Conservation (phyloP, 1,140 invertebrate species). For the Drosophila burlai region DNA sequence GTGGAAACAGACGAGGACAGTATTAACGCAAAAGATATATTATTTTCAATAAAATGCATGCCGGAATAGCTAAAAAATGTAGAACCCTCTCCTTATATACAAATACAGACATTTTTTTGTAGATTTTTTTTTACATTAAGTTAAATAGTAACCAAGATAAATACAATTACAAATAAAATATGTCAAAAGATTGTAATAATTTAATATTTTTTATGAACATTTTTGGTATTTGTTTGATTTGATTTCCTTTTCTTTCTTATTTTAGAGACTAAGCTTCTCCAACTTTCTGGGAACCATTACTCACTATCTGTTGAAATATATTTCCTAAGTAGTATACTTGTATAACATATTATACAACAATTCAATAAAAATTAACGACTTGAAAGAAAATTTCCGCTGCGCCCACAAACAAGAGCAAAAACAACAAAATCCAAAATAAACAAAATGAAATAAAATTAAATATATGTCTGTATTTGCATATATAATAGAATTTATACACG, state of each 20-base stretch:
- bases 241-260: background rate
- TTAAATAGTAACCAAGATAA: no score
- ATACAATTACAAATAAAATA: no score
- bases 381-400: slow-evolving; percentile 72
- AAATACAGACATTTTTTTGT: no score
- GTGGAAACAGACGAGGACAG: background rate
- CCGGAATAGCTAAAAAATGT: background rate
- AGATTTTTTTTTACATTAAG: no score
- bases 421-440: slow-evolving; percentile 56
- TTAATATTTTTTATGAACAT: no score
- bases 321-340: slow-evolving; percentile 47
- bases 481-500: slow-evolving; percentile 27
- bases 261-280: background rate
- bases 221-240: no score
- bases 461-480: slow-evolving; percentile 33
- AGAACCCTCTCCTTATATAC: background rate
- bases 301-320: slow-evolving; percentile 30
- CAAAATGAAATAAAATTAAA: slow-evolving; percentile 50
- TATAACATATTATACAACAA: slow-evolving; percentile 62
- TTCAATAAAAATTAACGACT: slow-evolving; percentile 75
- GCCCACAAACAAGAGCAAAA: slow-evolving; percentile 45
- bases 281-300: slow-evolving; percentile 4
- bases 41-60: background rate
- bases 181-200: no score
- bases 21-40: background rate